Percentiles rank a stretch among this genome's conserved stretches.
Conservation (phyloP, 2,797 vertebrate species). For the Thalassophryne amazonica region DNA sequence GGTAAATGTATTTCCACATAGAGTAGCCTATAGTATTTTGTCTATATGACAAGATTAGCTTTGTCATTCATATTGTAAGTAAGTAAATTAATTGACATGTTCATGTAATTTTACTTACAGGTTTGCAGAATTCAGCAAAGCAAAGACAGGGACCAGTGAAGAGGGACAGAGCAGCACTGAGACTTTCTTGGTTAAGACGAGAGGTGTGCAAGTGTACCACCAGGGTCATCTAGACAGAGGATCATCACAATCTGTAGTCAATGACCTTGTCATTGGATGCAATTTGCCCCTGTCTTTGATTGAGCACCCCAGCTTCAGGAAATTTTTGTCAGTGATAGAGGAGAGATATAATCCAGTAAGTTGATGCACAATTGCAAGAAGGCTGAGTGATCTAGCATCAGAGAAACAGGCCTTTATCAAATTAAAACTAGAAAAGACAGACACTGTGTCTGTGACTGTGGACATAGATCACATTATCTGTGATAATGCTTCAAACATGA, state of each 20-base stretch:
- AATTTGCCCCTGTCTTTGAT: conserved; percentile 21
- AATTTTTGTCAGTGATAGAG: conserved; percentile 15
- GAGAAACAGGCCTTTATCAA: conserved; percentile 11
- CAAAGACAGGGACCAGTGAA: not conserved
- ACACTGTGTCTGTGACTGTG: conserved; percentile 17
- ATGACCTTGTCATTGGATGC: conserved; percentile 18
- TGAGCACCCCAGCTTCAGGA: conserved; percentile 7
- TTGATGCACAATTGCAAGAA: conserved; percentile 3
- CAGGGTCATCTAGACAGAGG: conserved; percentile 12
- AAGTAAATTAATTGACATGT: too few species aligned
- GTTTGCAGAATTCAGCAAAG: not conserved
- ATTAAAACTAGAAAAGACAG: conserved; percentile 7
- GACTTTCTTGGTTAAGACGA: not conserved
- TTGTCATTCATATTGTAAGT: too few species aligned
- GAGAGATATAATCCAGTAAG: conserved; percentile 18
- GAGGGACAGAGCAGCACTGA: not conserved
- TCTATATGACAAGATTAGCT: too few species aligned
- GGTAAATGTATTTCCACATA: too few species aligned
- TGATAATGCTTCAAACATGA: conserved; percentile 14
- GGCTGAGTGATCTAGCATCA: conserved; percentile 12
- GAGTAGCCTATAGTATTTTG: too few species aligned
- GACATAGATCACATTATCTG: conserved; percentile 21
- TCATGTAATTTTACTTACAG: too few species aligned
- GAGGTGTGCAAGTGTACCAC: not conserved
- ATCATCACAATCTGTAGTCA: conserved; percentile 25